These are phyloP conservation scores for Fregetta grallaria DNA, from an alignment of 2,113 vertebrate species.

Conservation along the genomic window DNA sequence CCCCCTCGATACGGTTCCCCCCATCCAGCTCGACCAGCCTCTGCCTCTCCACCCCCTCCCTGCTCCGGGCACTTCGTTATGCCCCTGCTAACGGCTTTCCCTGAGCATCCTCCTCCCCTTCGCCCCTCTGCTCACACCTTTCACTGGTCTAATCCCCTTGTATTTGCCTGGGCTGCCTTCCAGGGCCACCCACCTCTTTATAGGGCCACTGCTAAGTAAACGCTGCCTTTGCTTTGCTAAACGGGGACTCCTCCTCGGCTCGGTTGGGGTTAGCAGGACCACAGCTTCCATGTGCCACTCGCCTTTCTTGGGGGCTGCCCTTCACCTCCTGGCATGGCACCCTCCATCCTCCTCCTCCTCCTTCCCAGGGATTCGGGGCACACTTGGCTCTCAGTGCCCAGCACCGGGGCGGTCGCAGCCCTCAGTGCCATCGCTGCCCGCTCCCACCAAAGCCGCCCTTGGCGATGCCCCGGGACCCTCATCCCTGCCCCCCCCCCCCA, in stretches of 20 bases:
- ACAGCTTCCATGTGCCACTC: neutral
- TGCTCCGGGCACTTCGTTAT: rapidly evolving
- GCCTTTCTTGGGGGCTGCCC: neutral
- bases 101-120: neutral
- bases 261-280: neutral
- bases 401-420: neutral
- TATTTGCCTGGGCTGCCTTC: neutral
- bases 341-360: neutral
- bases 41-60: neutral
- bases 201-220: neutral
- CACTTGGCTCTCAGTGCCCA: neutral
- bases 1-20: rapidly evolving
- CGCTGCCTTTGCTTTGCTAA: neutral
- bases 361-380: rapidly evolving
- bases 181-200: neutral
- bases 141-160: neutral
- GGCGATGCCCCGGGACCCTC: neutral
- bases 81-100: neutral
- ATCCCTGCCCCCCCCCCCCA: rapidly evolving
- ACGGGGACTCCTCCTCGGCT: neutral
- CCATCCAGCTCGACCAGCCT: neutral
- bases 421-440: rapidly evolving
- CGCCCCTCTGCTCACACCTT: neutral
- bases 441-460: neutral
- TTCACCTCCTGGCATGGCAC: neutral